Base-by-base conservation (phyloP, 1,140 invertebrate species). In the Drosophila melanogaster region DNA sequence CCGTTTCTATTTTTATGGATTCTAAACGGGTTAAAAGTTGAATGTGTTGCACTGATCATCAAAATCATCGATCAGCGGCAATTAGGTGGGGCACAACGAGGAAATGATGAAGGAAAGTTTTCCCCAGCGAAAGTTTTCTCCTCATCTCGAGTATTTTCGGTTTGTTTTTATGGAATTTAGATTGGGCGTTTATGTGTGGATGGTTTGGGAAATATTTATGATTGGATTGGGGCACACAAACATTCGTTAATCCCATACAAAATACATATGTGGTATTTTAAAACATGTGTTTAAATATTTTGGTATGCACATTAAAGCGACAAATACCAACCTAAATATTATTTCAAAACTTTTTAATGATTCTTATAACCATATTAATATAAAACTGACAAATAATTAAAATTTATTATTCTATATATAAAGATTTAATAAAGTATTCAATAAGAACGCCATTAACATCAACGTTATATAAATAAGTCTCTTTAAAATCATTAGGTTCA, bases 1-100 rank as follows among this genome's bases (percentile, higher is more conserved):
- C 51, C 19, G 50, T 60, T 40, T 24, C 75, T 62, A 76, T 74
- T 62, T 77, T 56, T 33, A 59, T 78, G 58, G 58, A 67, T 87
- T 87, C 83, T 87, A 70, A 77, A 87, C 79, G 83, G 84, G 83
- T 89, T 89, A 79, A 89, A 60, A 70, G 84, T 89, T 73, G 71
- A 83, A 66, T 65, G 54, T 70, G 58, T 59, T 53, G 46, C 47
- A 55, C 59, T 24, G 83, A 79, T 76, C 83, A 83, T 79, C 70
- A 56, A 71, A 75, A 65, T 72, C 83, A 87, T 87, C 75, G 79
- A 87, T 87, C 83, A 83, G 75, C 17, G 58, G 62, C 58, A 67
- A 73, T 61, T 79, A 70, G 64, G 35, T 12, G 47, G 46, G 49
- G 55, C 37, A 0, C 11, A 69, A 51, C 58, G 40, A 35, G 60